Evolutionary conservation across 2,888 invertebrate genomes (phyloP), one percentile per base, ranked within the genome.

Genomic region (Noctua pronuba): DNA sequence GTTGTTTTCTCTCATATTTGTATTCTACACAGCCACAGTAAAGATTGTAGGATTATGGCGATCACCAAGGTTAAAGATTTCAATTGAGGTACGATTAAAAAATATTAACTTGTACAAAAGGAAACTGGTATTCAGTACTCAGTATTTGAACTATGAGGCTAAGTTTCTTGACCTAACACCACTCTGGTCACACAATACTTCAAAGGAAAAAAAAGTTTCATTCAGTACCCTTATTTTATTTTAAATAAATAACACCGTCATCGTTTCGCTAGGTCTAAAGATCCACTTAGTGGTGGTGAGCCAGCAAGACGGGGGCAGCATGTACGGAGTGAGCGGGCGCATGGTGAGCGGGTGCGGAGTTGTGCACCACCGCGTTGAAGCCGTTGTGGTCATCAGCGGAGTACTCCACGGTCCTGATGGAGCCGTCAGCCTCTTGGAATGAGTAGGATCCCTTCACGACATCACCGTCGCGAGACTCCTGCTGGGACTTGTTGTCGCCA

Each of bases 401-500:
- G 94, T 97, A 97, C 90, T 97, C 93, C 79, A 97, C 97, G 73
- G 92, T 96, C 87, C 97, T 95, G 80, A 97, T 92, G 88, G 97
- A 97, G 88, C 97, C 97, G 88, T 97, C 97, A 73, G 97, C 96
- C 90, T 96, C 95, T 68, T 93, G 73, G 74, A 96, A 92, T 13
- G 94, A 92, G 94, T 96, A 95, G 87, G 92, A 92, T 78, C 97
- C 97, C 90, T 97, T 97, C 85, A 98, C 97, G 74, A 95, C 97
- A 89, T 97, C 97, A 11, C 97, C 97, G 93, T 97, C 97, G 88
- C 97, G 96, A 90, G 95, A 94, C 93, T 97, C 97, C 70, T 96
- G 94, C 92, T 97, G 97, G 83, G 97, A 97, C 94, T 97, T 97
- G 93, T 97, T 96, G 94, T 97, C 97, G 60, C 97, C 97, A 80